Conservation (phyloP, 2,797 vertebrate species). For the Aeoliscus strigatus region DNA sequence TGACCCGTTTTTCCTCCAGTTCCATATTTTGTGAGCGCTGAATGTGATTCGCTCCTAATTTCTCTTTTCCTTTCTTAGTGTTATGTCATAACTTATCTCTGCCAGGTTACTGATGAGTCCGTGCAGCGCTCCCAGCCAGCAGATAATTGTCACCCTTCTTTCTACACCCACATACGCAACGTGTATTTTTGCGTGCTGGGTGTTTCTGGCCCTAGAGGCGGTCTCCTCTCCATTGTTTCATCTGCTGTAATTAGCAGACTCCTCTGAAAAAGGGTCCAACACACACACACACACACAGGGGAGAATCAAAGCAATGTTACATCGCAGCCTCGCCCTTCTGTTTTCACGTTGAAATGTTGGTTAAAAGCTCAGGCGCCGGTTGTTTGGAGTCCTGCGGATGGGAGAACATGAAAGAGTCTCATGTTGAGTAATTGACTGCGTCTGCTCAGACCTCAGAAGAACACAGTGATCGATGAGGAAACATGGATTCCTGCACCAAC, state of each 20-base stretch:
- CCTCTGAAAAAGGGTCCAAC: constrained; percentile 5
- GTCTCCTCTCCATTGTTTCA: constrained; percentile 31
- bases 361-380: no score
- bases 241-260: constrained; percentile 35
- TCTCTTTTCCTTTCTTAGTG: constrained; percentile 16
- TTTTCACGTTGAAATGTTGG: no score
- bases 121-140: constrained; percentile 40
- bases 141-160: constrained; percentile 55
- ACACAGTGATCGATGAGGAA: constrained; percentile 33
- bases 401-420: constrained; percentile 31
- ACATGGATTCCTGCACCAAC: constrained; percentile 13
- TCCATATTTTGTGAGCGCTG: no score
- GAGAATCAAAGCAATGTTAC: constrained; percentile 1
- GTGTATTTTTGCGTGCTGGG: constrained; percentile 10
- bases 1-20: no score
- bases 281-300: neutral
- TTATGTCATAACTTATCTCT: constrained; percentile 41
- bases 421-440: constrained; percentile 20
- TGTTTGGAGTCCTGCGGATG: constrained; percentile 13
- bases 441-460: constrained; percentile 22
- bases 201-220: constrained; percentile 24
- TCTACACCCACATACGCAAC: constrained; percentile 15
- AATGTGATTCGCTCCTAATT: constrained; percentile 24
- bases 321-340: no score
- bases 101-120: constrained; percentile 35